Evolutionary conservation across 2,113 vertebrate genomes (phyloP).

Genomic region (Cryptomyrus ogoouensis): DNA sequence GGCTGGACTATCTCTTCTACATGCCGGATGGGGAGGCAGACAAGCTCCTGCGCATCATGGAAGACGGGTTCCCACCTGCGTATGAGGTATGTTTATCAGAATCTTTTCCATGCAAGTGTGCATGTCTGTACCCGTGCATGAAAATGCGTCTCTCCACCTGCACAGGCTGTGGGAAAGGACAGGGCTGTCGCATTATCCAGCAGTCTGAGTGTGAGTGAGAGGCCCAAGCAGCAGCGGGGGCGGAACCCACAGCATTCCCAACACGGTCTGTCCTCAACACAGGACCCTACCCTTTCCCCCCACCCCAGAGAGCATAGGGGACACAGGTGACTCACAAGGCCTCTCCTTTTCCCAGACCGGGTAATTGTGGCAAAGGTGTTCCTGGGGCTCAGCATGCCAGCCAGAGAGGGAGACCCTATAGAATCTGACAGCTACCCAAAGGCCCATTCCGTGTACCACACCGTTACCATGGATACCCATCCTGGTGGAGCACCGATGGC

Average conservation of each 20-base stretch:
- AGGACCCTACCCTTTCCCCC: no score
- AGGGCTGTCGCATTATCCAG: conserved; percentile 63
- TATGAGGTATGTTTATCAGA: conserved; percentile 45
- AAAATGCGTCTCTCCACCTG: conserved; percentile 16
- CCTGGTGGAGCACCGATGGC: not conserved
- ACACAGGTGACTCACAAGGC: not conserved
- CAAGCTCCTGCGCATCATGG: conserved; percentile 63
- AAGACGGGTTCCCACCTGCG: conserved; percentile 65
- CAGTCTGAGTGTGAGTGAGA: conserved; percentile 63
- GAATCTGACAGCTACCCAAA: conserved; percentile 52
- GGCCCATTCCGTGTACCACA: conserved; percentile 64
- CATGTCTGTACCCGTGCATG: conserved; percentile 9
- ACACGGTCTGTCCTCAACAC: conserved; percentile 47
- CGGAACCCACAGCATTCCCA: conserved; percentile 52
- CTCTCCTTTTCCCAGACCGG: conserved; percentile 53
- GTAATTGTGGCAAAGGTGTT: conserved; percentile 71
- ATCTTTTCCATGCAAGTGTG: not conserved
- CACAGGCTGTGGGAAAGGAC: conserved; percentile 49
- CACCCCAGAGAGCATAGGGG: not conserved
- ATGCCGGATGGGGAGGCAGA: conserved; percentile 61
- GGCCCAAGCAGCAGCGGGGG: conserved; percentile 53
- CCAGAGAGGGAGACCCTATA: conserved; percentile 44
- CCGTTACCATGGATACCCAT: conserved; percentile 42
- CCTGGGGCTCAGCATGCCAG: conserved; percentile 59
- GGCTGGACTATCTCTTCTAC: conserved; percentile 73